phyloP scores from a whole-genome alignment of 23 tunicate genomes.

The Trididemnum miniatum region DNA sequence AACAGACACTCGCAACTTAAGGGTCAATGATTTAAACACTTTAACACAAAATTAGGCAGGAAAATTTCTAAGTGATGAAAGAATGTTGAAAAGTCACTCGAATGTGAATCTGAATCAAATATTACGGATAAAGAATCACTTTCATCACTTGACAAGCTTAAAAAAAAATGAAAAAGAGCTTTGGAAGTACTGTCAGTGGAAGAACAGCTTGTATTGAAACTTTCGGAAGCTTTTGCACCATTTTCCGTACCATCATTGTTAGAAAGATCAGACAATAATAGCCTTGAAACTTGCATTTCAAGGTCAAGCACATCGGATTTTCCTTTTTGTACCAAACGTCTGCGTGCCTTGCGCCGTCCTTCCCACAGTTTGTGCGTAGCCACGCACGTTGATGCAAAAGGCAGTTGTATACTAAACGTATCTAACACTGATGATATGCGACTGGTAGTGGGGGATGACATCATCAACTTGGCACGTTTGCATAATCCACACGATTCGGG shows the following conservation, averaged over 20 bases:
- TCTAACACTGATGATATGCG: not conserved
- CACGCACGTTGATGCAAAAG: constrained; percentile 38
- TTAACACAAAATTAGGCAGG: constrained; percentile 53
- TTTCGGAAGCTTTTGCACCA: not conserved
- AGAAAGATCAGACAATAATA: constrained; percentile 55
- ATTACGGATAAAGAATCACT: not conserved
- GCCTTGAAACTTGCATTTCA: constrained; percentile 58
- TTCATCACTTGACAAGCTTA: not conserved
- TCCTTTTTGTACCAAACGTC: constrained; percentile 59
- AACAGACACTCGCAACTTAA: too few species aligned
- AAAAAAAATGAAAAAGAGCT: constrained; percentile 1
- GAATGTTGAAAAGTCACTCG: constrained; percentile 40
- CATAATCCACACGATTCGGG: constrained; percentile 6
- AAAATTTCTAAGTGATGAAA: constrained; percentile 65
- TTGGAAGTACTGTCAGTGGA: constrained; percentile 12
- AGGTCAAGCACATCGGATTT: constrained; percentile 62
- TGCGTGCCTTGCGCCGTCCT: constrained; percentile 73
- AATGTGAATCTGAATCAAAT: not conserved
- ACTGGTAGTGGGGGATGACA: constrained; percentile 28
- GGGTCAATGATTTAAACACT: constrained; percentile 35
- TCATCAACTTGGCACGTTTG: constrained; percentile 49
- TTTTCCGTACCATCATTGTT: not conserved
- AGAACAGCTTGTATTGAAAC: constrained; percentile 29
- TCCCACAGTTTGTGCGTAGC: constrained; percentile 71
- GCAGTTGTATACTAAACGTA: constrained; percentile 6